A percentile compares a stretch with the other conserved stretches of the same genome.
These are phyloP conservation scores for Altica lythri DNA, from an alignment of 2,888 invertebrate species.

Conservation along the genomic window DNA sequence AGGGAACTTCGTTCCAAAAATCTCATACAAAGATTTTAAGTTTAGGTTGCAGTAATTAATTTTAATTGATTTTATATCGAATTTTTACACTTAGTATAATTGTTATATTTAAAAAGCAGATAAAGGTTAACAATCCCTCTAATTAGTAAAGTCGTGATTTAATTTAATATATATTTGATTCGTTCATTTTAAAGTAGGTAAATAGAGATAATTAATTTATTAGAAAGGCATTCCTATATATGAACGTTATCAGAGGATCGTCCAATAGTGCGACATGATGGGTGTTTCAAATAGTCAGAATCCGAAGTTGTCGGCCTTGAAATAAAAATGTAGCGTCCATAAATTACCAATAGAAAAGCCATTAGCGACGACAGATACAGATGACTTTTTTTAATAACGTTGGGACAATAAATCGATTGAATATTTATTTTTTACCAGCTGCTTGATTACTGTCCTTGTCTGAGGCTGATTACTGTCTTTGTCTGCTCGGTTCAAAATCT, in stretches of 20 bases:
- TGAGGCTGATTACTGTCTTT: constrained; percentile 27
- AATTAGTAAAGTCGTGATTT: too few species aligned
- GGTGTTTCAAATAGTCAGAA: constrained; percentile 33
- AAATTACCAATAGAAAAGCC: constrained; percentile 33
- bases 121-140: too few species aligned
- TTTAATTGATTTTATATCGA: too few species aligned
- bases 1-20: too few species aligned
- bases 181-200: constrained; percentile 7
- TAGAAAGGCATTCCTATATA: constrained; percentile 28
- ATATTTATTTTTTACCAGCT: constrained; percentile 32
- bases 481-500: constrained; percentile 14
- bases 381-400: constrained; percentile 33
- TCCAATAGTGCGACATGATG: constrained; percentile 34
- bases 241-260: constrained; percentile 17
- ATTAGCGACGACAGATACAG: constrained; percentile 34
- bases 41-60: too few species aligned
- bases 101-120: too few species aligned
- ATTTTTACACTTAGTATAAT: too few species aligned
- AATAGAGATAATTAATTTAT: constrained; percentile 19
- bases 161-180: too few species aligned
- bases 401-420: constrained; percentile 32
- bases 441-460: constrained; percentile 30
- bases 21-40: too few species aligned
- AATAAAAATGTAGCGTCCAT: constrained; percentile 29
- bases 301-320: constrained; percentile 28